Percentiles rank a stretch among this genome's conserved stretches.
Conservation (phyloP, 2,888 invertebrate species). For the Drosophila meridionalis region DNA sequence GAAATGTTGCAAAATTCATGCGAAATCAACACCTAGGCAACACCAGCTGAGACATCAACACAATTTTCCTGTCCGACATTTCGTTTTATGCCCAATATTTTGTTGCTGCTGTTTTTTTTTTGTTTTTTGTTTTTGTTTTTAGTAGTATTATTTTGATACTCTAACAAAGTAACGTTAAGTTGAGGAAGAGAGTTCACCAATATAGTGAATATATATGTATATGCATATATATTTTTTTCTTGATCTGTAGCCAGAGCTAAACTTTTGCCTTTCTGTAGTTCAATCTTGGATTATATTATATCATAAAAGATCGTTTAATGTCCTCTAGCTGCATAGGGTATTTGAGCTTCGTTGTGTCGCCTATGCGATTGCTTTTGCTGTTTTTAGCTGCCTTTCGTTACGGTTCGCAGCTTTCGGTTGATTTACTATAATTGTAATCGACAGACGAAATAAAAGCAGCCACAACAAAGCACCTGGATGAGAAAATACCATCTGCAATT, state of each 20-base stretch:
- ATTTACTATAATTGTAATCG: slow-evolving; percentile 67
- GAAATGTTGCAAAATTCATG: slow-evolving; percentile 69
- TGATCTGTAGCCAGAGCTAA: not conserved
- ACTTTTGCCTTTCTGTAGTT: too few species aligned
- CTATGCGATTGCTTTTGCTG: not conserved
- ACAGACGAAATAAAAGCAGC: slow-evolving; percentile 33
- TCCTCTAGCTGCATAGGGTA: not conserved
- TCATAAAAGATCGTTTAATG: too few species aligned
- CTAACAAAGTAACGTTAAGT: not conserved
- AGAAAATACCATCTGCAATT: slow-evolving; percentile 25
- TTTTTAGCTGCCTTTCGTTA: slow-evolving; percentile 12
- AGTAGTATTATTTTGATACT: slow-evolving; percentile 7
- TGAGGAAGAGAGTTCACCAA: too few species aligned
- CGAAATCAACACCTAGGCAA: slow-evolving; percentile 45
- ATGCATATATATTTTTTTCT: not conserved
- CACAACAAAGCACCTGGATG: slow-evolving; percentile 31
- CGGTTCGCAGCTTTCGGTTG: slow-evolving; percentile 48
- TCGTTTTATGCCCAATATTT: slow-evolving; percentile 15
- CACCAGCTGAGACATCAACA: slow-evolving; percentile 12
- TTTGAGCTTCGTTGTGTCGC: not conserved
- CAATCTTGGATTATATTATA: not conserved
- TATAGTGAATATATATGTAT: not conserved
- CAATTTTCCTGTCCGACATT: slow-evolving; percentile 15
- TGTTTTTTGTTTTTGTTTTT: too few species aligned
- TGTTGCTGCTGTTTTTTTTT: not conserved